These are phyloP conservation scores for Mesoligia furuncula DNA, from an alignment of 2,888 invertebrate genomes.

Conservation along the genomic window DNA sequence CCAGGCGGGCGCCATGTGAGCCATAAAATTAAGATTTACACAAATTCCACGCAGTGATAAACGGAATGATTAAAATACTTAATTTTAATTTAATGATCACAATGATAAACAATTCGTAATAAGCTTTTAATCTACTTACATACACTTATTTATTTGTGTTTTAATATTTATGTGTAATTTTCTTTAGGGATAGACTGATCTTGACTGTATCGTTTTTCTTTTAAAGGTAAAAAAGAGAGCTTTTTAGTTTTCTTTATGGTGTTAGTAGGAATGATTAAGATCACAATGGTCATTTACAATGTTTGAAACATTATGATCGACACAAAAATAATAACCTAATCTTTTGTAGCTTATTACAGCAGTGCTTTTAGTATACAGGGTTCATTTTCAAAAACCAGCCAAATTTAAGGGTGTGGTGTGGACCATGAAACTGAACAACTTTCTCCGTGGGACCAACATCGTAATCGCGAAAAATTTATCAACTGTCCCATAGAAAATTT, in stretches of 20 bases:
- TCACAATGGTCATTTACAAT: neutral
- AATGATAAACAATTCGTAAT: slow-evolving; percentile 32
- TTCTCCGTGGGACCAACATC: no score
- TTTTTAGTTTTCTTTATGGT: neutral
- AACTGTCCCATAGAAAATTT: no score
- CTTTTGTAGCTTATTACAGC: neutral
- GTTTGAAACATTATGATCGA: neutral
- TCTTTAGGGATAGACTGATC: neutral
- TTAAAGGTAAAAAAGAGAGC: slow-evolving; percentile 8
- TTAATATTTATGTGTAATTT: slow-evolving; percentile 9
- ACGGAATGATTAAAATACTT: slow-evolving; percentile 54
- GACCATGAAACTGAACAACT: no score
- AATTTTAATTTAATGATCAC: slow-evolving; percentile 34
- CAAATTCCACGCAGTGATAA: slow-evolving; percentile 34
- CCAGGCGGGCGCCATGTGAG: slow-evolving; percentile 53
- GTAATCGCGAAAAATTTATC: no score
- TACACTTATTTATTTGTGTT: slow-evolving; percentile 3
- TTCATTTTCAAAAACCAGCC: no score
- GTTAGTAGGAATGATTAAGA: neutral
- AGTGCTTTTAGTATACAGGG: neutral
- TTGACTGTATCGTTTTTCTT: neutral
- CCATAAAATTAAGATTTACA: slow-evolving; percentile 27
- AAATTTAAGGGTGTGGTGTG: no score
- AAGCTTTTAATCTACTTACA: slow-evolving; percentile 53
- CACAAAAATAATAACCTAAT: neutral